These are phyloP conservation scores for Forbesichthys agassizii DNA, from an alignment of 2,113 vertebrate genomes.

Conservation along the genomic window DNA sequence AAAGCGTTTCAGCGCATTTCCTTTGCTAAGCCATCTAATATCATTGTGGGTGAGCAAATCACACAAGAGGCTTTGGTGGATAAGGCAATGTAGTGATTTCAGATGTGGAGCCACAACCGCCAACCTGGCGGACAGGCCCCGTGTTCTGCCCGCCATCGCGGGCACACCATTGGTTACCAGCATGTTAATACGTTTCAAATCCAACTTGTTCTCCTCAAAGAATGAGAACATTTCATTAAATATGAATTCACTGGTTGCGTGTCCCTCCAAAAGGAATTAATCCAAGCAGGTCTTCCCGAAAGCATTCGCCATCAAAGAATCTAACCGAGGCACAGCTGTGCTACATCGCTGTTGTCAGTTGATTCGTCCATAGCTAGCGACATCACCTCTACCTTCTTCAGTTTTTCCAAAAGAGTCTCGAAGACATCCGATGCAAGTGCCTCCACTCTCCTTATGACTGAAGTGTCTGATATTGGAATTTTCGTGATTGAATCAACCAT, in stretches of 20 bases:
- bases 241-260: not conserved
- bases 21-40: too few species aligned
- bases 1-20: not conserved
- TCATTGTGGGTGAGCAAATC: too few species aligned
- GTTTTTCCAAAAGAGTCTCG: too few species aligned
- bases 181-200: not conserved
- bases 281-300: not conserved
- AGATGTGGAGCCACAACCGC: not conserved
- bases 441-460: not conserved
- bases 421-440: too few species aligned
- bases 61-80: too few species aligned
- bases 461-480: too few species aligned
- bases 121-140: not conserved
- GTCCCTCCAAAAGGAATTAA: not conserved
- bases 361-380: conserved; percentile 20
- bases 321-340: not conserved
- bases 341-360: not conserved
- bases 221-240: not conserved
- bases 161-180: not conserved
- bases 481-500: too few species aligned
- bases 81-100: too few species aligned
- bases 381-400: not conserved
- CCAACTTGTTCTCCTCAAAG: not conserved
- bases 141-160: not conserved
- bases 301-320: not conserved